Base-by-base conservation (phyloP, 2,797 vertebrate genomes). In the Pangasius krempfi region DNA sequence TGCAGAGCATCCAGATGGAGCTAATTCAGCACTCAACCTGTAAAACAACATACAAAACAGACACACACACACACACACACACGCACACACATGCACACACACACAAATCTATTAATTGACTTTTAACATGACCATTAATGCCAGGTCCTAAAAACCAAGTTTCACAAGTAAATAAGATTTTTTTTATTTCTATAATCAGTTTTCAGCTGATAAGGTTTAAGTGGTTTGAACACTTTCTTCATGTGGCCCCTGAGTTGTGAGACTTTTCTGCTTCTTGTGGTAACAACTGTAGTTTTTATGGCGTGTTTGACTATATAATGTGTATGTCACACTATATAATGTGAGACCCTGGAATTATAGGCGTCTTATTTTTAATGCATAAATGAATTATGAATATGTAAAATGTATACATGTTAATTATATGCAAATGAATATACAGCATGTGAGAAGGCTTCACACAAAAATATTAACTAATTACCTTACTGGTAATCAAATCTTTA, bases 91-190 rank as follows among this genome's bases (percentile, higher is more conserved):
- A n/a, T 37, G 37, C 25, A 86, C 16, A 88, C 30, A n/a, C 70
- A 60, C 76, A 79, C 37, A n/a, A 60, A 60, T 37, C 40, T 70
- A 84, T 68, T 90, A 62, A 80, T 68, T 85, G 50, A 76, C 76
- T 54, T 78, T 60, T 47, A 66, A 62, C 20, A 60, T 60, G 40
- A 79, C 22, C 56, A 37, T 83, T 33, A 52, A 64, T 60, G 37
- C 78, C 64, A 62, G 16, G 64, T 44, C 4, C 37, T 82, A 58
- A 25, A 37, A 56, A 37, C 75, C 47, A 54, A 20, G 50, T 30
- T 54, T 60, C 9, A 58, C 54, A 80, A 80, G 56, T n/a, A 47
- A 14, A 8, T 44, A 44, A 44, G 80, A 22, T 56, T 47, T 81
- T n/a, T 22, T 47, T 83, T 80, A 37, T 56, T 44, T 44, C 5